phyloP scores from a whole-genome alignment of 2,113 vertebrate genomes.

The Perognathus longimembris region DNA sequence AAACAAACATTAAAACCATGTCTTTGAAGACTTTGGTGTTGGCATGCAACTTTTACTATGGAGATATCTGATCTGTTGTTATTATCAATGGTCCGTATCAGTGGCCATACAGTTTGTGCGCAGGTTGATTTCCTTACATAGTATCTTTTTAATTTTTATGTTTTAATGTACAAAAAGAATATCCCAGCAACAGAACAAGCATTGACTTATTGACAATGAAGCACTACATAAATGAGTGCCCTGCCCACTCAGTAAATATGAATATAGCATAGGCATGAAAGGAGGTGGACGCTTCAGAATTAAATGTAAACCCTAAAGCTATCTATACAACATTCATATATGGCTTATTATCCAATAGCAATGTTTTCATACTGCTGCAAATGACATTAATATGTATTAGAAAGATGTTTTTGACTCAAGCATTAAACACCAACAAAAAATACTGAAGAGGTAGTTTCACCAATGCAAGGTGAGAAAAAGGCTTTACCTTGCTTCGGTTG shows the following conservation, averaged over 20 bases:
- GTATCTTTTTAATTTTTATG: slow-evolving; percentile 71
- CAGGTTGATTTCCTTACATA: too few species aligned
- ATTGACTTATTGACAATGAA: slow-evolving; percentile 65
- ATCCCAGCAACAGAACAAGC: slow-evolving; percentile 77
- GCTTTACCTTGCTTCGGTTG: slow-evolving; percentile 53
- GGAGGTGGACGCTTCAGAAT: slow-evolving; percentile 60
- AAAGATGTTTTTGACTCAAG: slow-evolving; percentile 73
- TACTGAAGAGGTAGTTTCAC: slow-evolving; percentile 70
- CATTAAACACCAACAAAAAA: slow-evolving; percentile 59
- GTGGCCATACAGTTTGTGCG: too few species aligned
- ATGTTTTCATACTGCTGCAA: slow-evolving; percentile 64
- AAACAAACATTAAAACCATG: too few species aligned
- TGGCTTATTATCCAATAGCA: slow-evolving; percentile 79
- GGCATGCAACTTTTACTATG: too few species aligned
- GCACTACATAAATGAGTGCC: slow-evolving; percentile 64
- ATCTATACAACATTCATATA: slow-evolving; percentile 74
- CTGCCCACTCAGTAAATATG: slow-evolving; percentile 67
- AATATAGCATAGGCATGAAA: slow-evolving; percentile 63
- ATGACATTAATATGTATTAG: slow-evolving; percentile 68
- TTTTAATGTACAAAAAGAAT: slow-evolving; percentile 81
- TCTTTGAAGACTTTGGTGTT: too few species aligned
- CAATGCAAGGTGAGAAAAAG: slow-evolving; percentile 54
- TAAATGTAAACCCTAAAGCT: slow-evolving; percentile 72
- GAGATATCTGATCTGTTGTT: too few species aligned
- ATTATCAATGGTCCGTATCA: too few species aligned